phyloP scores from a whole-genome alignment of 92 coral and sea anemone species.

The Scolanthus callimorphus region DNA sequence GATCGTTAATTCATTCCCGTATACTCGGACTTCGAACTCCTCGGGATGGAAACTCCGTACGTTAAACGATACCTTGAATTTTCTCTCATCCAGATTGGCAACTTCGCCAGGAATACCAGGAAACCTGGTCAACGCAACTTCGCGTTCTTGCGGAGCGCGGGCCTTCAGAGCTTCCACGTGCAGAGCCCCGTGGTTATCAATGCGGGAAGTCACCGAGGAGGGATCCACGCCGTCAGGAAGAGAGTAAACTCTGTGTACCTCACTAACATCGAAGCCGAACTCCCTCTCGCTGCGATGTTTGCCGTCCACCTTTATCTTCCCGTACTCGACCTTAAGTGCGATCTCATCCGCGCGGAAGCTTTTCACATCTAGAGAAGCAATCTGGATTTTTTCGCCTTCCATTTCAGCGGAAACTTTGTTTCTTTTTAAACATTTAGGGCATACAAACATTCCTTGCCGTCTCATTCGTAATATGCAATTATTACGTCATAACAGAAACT shows the following conservation, averaged over 20 bases:
- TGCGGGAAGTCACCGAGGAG: constrained; percentile 66
- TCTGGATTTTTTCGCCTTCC: constrained; percentile 40
- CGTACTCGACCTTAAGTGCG: constrained; percentile 76
- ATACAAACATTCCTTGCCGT: no score
- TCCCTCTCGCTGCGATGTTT: constrained; percentile 86
- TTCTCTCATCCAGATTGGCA: constrained; percentile 82
- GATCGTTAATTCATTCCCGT: constrained; percentile 78
- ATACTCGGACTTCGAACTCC: constrained; percentile 78
- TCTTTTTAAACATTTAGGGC: no score
- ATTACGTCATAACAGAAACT: no score
- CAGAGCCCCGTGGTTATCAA: constrained; percentile 85
- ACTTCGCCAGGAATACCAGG: constrained; percentile 68
- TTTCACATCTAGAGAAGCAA: constrained; percentile 84
- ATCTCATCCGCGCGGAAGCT: constrained; percentile 91
- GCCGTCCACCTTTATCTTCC: constrained; percentile 70
- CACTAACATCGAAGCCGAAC: constrained; percentile 83
- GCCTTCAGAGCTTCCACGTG: constrained; percentile 74
- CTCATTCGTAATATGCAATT: no score
- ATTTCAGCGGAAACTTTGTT: no score
- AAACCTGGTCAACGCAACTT: constrained; percentile 44
- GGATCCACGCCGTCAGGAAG: constrained; percentile 87
- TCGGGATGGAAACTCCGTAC: constrained; percentile 76
- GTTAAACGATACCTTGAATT: constrained; percentile 72
- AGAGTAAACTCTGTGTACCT: constrained; percentile 80
- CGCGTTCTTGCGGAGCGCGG: constrained; percentile 17